A percentile compares a stretch with the other conserved stretches of the same genome.
These are phyloP conservation scores for Perdita meconis DNA, from an alignment of 2,888 invertebrate genomes.

Conservation along the genomic window DNA sequence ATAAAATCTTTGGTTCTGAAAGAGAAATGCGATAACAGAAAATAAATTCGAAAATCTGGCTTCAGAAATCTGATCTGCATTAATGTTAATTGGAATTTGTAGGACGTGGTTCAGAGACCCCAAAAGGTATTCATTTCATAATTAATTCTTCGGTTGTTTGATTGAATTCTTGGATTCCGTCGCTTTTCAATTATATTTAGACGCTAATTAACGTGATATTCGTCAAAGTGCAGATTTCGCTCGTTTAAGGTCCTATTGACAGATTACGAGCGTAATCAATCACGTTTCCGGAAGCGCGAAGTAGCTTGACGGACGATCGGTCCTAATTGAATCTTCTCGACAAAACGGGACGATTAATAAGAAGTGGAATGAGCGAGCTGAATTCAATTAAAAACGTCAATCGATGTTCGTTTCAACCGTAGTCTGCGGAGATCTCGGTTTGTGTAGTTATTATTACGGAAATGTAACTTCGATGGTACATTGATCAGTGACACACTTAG, in stretches of 20 bases:
- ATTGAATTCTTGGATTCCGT: slow-evolving; percentile 3
- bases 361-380: slow-evolving; percentile 53
- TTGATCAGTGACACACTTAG: background rate
- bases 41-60: background rate
- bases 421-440: slow-evolving; percentile 12
- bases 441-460: background rate
- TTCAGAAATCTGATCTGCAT: too few relatives aligned
- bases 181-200: slow-evolving; percentile 21
- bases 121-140: background rate
- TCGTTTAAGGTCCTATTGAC: slow-evolving; percentile 10
- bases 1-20: too few relatives aligned
- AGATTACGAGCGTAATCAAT: slow-evolving; percentile 50
- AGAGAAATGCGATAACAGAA: too few relatives aligned
- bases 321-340: slow-evolving; percentile 61
- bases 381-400: slow-evolving; percentile 57
- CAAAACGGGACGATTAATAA: slow-evolving; percentile 61
- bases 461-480: background rate
- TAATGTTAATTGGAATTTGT: background rate
- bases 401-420: too few relatives aligned
- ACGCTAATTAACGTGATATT: slow-evolving; percentile 13
- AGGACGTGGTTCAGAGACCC: slow-evolving; percentile 23
- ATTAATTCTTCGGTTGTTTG: background rate
- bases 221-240: slow-evolving; percentile 15
- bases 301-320: slow-evolving; percentile 44
- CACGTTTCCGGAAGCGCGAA: slow-evolving; percentile 40